phyloP scores from a whole-genome alignment of 2,797 vertebrate genomes.

The Adelosebastes latens region DNA sequence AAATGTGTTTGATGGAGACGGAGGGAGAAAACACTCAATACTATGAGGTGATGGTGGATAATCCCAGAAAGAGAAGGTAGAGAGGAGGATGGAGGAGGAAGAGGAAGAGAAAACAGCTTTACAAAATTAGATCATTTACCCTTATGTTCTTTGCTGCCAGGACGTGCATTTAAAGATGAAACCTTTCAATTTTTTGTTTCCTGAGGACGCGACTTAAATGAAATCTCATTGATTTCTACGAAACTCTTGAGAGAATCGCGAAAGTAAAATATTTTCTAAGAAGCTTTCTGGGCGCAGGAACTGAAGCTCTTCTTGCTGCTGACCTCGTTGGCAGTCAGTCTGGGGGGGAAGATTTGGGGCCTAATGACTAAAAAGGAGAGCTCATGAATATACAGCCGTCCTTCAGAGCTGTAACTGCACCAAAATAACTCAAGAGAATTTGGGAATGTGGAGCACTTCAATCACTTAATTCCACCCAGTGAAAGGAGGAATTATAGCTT shows the following conservation, averaged over 20 bases:
- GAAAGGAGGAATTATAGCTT: constrained; percentile 51
- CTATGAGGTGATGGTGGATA: background rate
- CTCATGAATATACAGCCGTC: constrained; percentile 61
- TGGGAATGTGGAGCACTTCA: constrained; percentile 64
- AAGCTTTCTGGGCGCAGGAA: constrained; percentile 24
- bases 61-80: background rate
- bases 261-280: constrained; percentile 15
- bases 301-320: constrained; percentile 26
- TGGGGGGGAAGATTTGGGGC: constrained; percentile 43
- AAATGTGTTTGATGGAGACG: background rate
- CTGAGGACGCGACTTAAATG: background rate
- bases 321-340: constrained; percentile 54
- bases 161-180: background rate
- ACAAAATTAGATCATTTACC: background rate
- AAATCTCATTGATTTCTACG: background rate
- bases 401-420: constrained; percentile 32
- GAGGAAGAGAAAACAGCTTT: background rate
- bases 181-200: background rate
- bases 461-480: constrained; percentile 44
- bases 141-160: background rate
- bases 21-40: background rate
- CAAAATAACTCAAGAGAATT: constrained; percentile 53
- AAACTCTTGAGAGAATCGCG: constrained; percentile 23
- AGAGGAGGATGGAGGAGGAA: constrained; percentile 12
- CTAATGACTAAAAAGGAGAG: constrained; percentile 55